Evolutionary conservation across 2,797 vertebrate genomes (phyloP).

Genomic region (Gymnodraco acuticeps): DNA sequence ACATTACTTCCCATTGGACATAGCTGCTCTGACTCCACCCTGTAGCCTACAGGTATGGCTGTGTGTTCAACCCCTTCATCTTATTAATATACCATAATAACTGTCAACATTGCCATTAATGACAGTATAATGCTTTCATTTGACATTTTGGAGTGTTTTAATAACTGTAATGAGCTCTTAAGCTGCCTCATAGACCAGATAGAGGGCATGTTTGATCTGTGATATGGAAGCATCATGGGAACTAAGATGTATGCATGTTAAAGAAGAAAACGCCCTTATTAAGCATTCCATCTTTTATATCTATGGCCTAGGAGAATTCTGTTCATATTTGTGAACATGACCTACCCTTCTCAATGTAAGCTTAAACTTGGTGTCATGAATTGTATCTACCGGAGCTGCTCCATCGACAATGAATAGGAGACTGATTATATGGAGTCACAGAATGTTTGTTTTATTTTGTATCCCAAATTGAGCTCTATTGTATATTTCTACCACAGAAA

Average conservation of each 20-base stretch:
- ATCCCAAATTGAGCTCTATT: too few relatives aligned
- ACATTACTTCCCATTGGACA: conserved; percentile 38
- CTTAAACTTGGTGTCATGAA: too few relatives aligned
- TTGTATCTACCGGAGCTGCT: too few relatives aligned
- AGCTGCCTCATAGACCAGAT: background rate
- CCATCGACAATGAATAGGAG: too few relatives aligned
- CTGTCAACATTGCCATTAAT: background rate
- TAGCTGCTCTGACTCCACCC: conserved; percentile 35
- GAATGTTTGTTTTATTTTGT: too few relatives aligned
- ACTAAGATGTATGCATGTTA: background rate
- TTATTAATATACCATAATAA: background rate
- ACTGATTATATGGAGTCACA: too few relatives aligned
- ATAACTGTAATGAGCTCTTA: background rate
- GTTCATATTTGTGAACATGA: too few relatives aligned
- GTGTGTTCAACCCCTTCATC: background rate
- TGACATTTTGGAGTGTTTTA: background rate
- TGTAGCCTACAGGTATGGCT: conserved; percentile 43
- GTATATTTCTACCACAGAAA: too few relatives aligned
- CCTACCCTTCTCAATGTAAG: too few relatives aligned
- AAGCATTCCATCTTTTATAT: too few relatives aligned
- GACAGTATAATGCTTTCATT: background rate
- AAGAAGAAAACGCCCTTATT: too few relatives aligned
- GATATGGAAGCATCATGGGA: background rate
- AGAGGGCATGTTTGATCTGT: background rate
- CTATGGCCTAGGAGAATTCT: too few relatives aligned